Conservation (phyloP, 2,797 vertebrate species). For the Clarias pachynema region DNA sequence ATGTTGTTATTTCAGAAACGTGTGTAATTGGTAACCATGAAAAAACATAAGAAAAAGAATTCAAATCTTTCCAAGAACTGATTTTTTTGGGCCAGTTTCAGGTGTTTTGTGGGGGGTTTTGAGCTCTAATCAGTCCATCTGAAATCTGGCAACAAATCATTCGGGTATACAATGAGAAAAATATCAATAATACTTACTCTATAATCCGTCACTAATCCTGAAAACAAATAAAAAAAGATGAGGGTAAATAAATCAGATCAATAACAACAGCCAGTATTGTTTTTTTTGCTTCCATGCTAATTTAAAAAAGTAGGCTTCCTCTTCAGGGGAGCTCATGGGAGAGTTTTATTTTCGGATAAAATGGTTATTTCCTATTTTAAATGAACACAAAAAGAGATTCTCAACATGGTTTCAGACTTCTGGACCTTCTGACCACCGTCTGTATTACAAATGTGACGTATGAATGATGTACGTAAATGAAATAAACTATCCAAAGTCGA, state of each 20-base stretch:
- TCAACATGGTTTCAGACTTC: not conserved
- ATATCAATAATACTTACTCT: slow-evolving; percentile 75
- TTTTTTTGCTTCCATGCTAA: not conserved
- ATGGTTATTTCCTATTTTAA: not conserved
- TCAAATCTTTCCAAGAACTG: not conserved
- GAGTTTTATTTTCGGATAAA: not conserved
- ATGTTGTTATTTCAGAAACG: not conserved
- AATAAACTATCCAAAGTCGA: not conserved
- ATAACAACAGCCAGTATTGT: not conserved
- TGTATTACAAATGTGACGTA: not conserved
- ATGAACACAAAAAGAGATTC: not conserved
- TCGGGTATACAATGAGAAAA: too few species aligned
- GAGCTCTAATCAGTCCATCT: not conserved
- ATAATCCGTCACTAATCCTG: slow-evolving; percentile 86
- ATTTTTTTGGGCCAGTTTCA: not conserved
- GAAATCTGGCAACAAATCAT: not conserved
- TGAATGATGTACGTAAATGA: not conserved
- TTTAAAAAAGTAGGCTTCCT: not conserved
- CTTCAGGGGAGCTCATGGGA: not conserved
- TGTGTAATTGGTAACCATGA: not conserved
- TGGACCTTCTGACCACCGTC: not conserved
- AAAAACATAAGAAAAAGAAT: not conserved
- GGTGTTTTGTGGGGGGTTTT: not conserved
- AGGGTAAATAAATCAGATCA: not conserved
- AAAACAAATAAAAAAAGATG: slow-evolving; percentile 42